Evolutionary conservation across 2,113 vertebrate species (phyloP).

Genomic region (Clupea harengus): DNA sequence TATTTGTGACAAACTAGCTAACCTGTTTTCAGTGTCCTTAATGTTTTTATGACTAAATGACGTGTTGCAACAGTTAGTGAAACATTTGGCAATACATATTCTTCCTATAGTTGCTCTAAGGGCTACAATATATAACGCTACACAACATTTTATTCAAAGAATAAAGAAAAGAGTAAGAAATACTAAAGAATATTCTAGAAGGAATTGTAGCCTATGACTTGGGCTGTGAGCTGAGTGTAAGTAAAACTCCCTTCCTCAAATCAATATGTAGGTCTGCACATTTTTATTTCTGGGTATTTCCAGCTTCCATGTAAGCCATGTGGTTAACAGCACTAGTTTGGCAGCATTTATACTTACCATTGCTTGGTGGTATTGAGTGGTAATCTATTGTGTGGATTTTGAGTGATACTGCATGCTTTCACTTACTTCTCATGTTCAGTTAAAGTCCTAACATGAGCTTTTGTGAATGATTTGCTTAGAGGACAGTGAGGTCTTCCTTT

Average conservation of each 20-base stretch:
- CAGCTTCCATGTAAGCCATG: too few species aligned
- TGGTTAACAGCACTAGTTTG: too few species aligned
- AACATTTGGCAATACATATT: background rate
- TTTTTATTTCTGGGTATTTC: too few species aligned
- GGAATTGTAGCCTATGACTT: background rate
- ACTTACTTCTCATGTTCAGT: background rate
- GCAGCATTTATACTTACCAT: too few species aligned
- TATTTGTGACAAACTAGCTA: background rate
- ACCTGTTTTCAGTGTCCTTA: background rate
- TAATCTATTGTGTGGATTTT: background rate
- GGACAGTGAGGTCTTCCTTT: background rate
- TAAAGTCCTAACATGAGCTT: background rate
- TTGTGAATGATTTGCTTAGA: conserved; percentile 20
- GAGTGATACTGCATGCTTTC: background rate
- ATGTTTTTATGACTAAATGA: background rate
- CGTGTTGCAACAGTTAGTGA: background rate
- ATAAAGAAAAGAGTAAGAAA: background rate
- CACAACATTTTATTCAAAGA: background rate
- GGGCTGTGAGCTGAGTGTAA: background rate
- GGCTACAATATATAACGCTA: too few species aligned
- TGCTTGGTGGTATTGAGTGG: too few species aligned
- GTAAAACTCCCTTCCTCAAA: background rate
- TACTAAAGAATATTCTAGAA: background rate
- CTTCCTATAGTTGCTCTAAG: background rate
- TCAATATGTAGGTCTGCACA: too few species aligned